These are phyloP conservation scores for Drosophila tripunctata DNA, from an alignment of 2,888 invertebrate species.

Conservation along the genomic window DNA sequence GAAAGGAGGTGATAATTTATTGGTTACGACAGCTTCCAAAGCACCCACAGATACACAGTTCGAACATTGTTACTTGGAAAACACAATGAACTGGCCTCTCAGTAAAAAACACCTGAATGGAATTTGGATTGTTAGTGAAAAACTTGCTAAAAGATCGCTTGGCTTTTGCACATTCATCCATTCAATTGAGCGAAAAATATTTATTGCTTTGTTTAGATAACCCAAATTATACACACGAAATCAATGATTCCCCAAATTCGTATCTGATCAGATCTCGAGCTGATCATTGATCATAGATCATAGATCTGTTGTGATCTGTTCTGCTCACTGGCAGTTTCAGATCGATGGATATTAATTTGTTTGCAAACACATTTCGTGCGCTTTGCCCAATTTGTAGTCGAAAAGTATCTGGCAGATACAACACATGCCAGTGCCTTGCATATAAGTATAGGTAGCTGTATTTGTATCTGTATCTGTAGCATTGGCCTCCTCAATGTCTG, in stretches of 20 bases:
- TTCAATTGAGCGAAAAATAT: conserved; percentile 41
- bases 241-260: not conserved
- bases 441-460: conserved; percentile 13
- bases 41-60: not conserved
- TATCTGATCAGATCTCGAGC: conserved; percentile 11
- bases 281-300: conserved; percentile 61
- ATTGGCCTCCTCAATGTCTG: conserved; percentile 60
- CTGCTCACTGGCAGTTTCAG: conserved; percentile 53
- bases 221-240: conserved; percentile 55
- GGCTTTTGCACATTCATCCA: conserved; percentile 50
- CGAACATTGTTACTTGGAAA: not conserved
- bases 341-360: conserved; percentile 78
- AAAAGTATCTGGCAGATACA: conserved; percentile 53
- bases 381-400: conserved; percentile 65
- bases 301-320: conserved; percentile 11
- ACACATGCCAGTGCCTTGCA: conserved; percentile 34
- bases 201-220: conserved; percentile 71
- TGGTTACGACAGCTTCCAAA: conserved; percentile 64
- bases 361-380: conserved; percentile 74
- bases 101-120: conserved; percentile 47
- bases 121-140: conserved; percentile 12
- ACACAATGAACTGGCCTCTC: conserved; percentile 33
- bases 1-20: conserved; percentile 68
- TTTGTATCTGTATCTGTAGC: conserved; percentile 6
- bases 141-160: conserved; percentile 11